Evolutionary conservation across 2,888 invertebrate species (phyloP), one percentile per base, ranked within the genome.

Genomic region (Morpho deidamia): DNA sequence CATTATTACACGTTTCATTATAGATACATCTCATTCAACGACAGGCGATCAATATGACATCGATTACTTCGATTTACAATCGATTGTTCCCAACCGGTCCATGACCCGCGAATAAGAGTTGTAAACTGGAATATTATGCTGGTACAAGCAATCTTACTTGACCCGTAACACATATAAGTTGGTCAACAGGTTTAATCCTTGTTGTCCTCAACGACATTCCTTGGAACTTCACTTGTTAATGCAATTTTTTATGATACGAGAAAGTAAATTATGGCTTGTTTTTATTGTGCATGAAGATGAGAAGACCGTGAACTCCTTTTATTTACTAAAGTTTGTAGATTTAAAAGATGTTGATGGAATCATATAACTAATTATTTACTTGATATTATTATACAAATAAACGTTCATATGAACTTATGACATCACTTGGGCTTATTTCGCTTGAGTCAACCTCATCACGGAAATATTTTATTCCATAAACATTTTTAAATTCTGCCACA

Each of bases 131-230:
- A 77, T 77, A 81, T 82, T 78, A 80, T 81, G 78, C 76, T 76
- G 76, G 80, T 77, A 76, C 76, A 73, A 70, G 74, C 78, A 76
- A 80, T 64, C 78, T 69, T 65, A 69, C 44, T 69, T 81, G 84
- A 76, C 83, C 82, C 65, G 83, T 80, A 79, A 77, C 72, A 84
- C 82, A 76, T 83, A 67, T 61, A 78, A 77, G 78, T 78, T 67
- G 77, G 78, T 62, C 78, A 72, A 74, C 85, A 81, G 77, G 84
- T 84, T 79, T 76, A 60, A 75, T 83, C 82, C 82, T 83, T 76
- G 65, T 64, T 65, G 67, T 63, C 66, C 66, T 67, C 62, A 59
- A 63, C 68, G 62, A 62, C 71, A 78, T 78, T 72, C 76, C 71
- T 71, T 66, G 59, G 64, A 68, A 70, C 69, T 67, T 64, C 54